A percentile compares a stretch with the other conserved stretches of the same genome.
These are phyloP conservation scores for Lepidochrysops patricia DNA, from an alignment of 2,888 invertebrate species.

Conservation along the genomic window DNA sequence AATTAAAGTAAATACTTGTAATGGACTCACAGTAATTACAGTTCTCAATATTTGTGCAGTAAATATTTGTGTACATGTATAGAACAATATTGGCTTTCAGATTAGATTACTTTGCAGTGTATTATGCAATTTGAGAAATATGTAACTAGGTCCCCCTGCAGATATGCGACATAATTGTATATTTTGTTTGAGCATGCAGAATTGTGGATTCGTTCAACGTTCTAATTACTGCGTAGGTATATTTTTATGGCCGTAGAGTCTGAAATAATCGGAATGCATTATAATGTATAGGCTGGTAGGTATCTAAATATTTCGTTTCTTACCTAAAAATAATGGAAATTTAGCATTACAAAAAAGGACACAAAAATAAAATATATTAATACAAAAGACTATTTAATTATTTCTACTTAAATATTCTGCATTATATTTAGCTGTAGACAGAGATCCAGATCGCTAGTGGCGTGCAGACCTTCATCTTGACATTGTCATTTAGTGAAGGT, in stretches of 20 bases:
- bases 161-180: background rate
- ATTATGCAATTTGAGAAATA: constrained; percentile 4
- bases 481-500: background rate
- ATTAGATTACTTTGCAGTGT: constrained; percentile 5
- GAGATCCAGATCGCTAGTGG: background rate
- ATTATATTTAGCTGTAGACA: background rate
- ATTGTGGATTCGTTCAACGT: background rate
- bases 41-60: background rate
- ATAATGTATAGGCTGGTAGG: too few species aligned
- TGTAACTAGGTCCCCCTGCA: constrained; percentile 5
- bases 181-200: background rate
- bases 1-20: background rate
- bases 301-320: too few species aligned
- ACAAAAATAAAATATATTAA: too few species aligned
- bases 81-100: constrained; percentile 8
- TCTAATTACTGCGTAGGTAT: background rate
- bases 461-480: background rate
- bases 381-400: too few species aligned
- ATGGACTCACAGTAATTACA: background rate
- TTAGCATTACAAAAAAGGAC: too few species aligned
- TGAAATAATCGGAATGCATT: background rate
- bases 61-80: constrained; percentile 7
- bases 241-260: too few species aligned
- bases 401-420: background rate
- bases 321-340: too few species aligned